Evolutionary conservation across 2,888 invertebrate genomes (phyloP), one percentile per base, ranked within the genome.

Genomic region (Anagyrus pseudococci): DNA sequence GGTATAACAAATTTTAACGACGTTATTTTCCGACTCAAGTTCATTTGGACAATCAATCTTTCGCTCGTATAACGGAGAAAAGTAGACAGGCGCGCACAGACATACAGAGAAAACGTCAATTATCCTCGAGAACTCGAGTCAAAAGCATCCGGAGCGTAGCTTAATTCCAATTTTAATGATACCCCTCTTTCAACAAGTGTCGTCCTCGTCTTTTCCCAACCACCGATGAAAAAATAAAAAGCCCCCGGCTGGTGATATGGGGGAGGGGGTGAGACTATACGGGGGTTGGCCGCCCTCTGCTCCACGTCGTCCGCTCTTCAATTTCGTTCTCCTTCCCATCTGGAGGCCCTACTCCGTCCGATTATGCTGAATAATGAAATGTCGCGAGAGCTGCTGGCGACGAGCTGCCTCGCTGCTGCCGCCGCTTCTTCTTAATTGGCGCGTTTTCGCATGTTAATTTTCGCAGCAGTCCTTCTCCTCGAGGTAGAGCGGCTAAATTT

Each of bases 391-490:
- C 17, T n/a, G n/a, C n/a, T n/a, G n/a, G n/a, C n/a, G n/a, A n/a
- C n/a, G n/a, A n/a, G n/a, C n/a, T n/a, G n/a, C n/a, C n/a, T n/a
- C n/a, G n/a, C n/a, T 13, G 15, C 41, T 15, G n/a, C 4, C 10
- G 10, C 44, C 40, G 47, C 55, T 50, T 46, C 26, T 48, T 53
- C 64, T 57, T 60, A 60, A 64, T 55, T 60, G 57, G 47, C 52
- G 41, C 47, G 37, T 56, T 57, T 46, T 56, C 37, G 59, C 52
- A 33, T 26, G 55, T 59, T 64, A 64, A 64, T 59, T 59, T n/a
- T n/a, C n/a, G n/a, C n/a, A 54, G 54, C 59, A 50, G 43, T 17
- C 8, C 10, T 4, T 43, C n/a, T 8, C 41, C 41, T n/a, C 17
- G 41, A 41, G n/a, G 33, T 13, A 8, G 33, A n/a, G 41, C 6